These are phyloP conservation scores for Exocentrus adspersus DNA, from an alignment of 2,888 invertebrate genomes.

Conservation along the genomic window DNA sequence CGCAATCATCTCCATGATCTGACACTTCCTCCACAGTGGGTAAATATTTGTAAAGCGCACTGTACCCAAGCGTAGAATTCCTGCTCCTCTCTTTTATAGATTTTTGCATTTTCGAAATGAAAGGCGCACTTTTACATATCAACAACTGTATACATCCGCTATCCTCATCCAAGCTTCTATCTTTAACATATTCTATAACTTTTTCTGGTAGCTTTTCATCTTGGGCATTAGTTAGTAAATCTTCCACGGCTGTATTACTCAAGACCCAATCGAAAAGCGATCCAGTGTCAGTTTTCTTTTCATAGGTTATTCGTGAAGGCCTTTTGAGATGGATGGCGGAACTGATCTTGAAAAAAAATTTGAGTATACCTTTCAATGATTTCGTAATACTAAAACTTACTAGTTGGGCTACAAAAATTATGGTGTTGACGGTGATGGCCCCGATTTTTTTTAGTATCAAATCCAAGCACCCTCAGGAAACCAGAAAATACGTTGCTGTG, in stretches of 20 bases:
- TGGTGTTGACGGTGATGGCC: slow-evolving; percentile 83
- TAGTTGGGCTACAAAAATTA: slow-evolving; percentile 86
- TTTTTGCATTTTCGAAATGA: slow-evolving; percentile 80
- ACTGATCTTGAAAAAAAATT: slow-evolving; percentile 68
- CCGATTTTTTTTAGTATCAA: slow-evolving; percentile 81
- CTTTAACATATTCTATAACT: slow-evolving; percentile 70
- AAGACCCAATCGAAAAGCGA: slow-evolving; percentile 72
- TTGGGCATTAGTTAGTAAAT: slow-evolving; percentile 69
- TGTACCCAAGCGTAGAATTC: slow-evolving; percentile 48
- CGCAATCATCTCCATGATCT: slow-evolving; percentile 71
- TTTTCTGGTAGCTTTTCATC: slow-evolving; percentile 71
- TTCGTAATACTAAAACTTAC: slow-evolving; percentile 64
- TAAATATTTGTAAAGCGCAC: slow-evolving; percentile 70
- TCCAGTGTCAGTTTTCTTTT: slow-evolving; percentile 53
- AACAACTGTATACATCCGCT: slow-evolving; percentile 77
- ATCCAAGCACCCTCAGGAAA: slow-evolving; percentile 76
- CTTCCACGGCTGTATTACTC: slow-evolving; percentile 69
- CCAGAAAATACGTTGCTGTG: slow-evolving; percentile 64
- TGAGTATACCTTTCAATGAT: no score
- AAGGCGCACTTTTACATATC: slow-evolving; percentile 81
- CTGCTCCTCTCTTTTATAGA: slow-evolving; percentile 65
- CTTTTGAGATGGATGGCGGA: slow-evolving; percentile 65
- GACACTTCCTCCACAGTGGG: slow-evolving; percentile 71
- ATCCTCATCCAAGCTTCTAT: slow-evolving; percentile 68
- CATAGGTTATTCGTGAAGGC: slow-evolving; percentile 57